Percentiles rank a stretch among this genome's conserved stretches.
Conservation (phyloP, 2,113 vertebrate species). For the Choloepus hoffmanni region DNA sequence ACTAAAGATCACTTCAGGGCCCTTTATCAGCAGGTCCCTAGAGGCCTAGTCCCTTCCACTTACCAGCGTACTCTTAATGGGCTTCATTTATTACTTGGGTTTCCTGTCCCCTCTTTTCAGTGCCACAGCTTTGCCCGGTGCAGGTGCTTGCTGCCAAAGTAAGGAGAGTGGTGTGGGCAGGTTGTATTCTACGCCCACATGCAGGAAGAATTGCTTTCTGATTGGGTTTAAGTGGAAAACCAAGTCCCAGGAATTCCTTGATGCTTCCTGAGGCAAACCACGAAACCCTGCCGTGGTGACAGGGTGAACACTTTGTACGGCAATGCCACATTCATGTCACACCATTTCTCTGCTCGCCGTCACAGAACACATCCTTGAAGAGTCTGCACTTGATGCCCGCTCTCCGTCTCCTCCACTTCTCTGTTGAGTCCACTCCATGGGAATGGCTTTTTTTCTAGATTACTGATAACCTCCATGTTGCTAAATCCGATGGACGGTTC, state of each 20-base stretch:
- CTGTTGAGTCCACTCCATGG: background rate
- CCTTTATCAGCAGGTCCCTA: fast-evolving
- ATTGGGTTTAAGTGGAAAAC: too few species aligned
- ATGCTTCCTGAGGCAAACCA: background rate
- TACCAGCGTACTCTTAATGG: fast-evolving
- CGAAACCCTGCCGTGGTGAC: fast-evolving
- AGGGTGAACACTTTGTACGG: fast-evolving
- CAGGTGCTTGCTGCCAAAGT: background rate
- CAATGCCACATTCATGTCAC: fast-evolving
- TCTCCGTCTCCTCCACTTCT: fast-evolving
- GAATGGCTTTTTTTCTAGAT: background rate
- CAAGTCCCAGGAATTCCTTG: fast-evolving
- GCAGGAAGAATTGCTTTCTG: background rate
- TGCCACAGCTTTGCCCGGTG: fast-evolving
- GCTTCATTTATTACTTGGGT: fast-evolving
- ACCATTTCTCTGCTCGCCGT: too few species aligned
- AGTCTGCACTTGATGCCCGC: fast-evolving
- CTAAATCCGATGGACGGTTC: fast-evolving
- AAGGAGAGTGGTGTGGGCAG: fast-evolving
- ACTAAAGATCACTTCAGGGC: background rate
- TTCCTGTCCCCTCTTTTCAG: too few species aligned
- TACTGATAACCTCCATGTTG: fast-evolving
- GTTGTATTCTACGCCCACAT: fast-evolving
- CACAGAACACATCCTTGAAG: background rate
- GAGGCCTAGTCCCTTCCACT: fast-evolving